These are phyloP conservation scores for Acrobasis repandana DNA, from an alignment of 2,888 invertebrate species.

Conservation along the genomic window DNA sequence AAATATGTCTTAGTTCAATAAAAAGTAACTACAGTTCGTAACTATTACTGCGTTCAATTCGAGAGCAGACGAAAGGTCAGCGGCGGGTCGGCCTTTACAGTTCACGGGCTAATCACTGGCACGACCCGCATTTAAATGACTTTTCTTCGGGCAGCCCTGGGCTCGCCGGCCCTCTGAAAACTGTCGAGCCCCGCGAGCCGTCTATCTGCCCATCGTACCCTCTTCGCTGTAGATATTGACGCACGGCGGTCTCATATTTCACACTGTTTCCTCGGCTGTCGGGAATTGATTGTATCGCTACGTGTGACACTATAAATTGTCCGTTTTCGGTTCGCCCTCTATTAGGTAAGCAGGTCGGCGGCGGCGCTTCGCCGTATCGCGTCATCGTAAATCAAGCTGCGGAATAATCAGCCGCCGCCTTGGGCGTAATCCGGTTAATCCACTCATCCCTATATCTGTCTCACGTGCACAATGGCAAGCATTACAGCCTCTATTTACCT, in stretches of 20 bases:
- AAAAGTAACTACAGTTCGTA: slow-evolving; percentile 20
- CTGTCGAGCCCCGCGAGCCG: slow-evolving; percentile 40
- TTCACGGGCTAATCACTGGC: slow-evolving; percentile 70
- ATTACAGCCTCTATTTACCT: slow-evolving; percentile 50
- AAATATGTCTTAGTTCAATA: slow-evolving; percentile 35
- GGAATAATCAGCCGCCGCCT: slow-evolving; percentile 74
- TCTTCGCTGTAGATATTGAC: slow-evolving; percentile 61
- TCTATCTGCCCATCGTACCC: slow-evolving; percentile 39
- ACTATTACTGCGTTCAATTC: slow-evolving; percentile 51
- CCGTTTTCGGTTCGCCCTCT: slow-evolving; percentile 59
- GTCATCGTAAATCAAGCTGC: slow-evolving; percentile 78
- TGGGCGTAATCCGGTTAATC: slow-evolving; percentile 74
- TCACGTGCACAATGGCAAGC: slow-evolving; percentile 67
- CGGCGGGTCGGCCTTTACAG: slow-evolving; percentile 51
- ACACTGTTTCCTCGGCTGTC: slow-evolving; percentile 55
- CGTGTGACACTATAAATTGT: slow-evolving; percentile 70
- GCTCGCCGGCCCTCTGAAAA: slow-evolving; percentile 49
- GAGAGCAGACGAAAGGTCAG: slow-evolving; percentile 56
- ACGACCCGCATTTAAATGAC: slow-evolving; percentile 76
- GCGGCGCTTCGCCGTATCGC: slow-evolving; percentile 60
- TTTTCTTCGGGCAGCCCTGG: slow-evolving; percentile 60
- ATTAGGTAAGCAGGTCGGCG: slow-evolving; percentile 65
- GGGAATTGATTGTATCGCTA: slow-evolving; percentile 66
- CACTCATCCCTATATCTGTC: slow-evolving; percentile 70
- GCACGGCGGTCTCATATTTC: slow-evolving; percentile 66